phyloP scores from a whole-genome alignment of 2,888 invertebrate species.

The Monochamus alternatus region DNA sequence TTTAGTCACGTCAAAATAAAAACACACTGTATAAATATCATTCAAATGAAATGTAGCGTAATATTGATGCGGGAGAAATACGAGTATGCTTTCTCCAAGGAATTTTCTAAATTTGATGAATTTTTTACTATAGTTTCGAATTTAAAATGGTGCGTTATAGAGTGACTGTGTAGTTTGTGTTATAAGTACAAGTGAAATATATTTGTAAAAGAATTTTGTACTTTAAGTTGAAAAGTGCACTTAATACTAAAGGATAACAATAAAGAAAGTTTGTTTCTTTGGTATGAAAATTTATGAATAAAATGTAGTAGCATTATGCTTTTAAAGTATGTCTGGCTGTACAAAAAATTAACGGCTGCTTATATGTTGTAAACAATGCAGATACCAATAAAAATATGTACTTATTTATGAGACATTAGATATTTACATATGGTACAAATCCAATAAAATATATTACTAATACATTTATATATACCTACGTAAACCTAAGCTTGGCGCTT shows the following conservation, averaged over 20 bases:
- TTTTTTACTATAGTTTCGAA: too few relatives aligned
- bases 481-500: conserved; percentile 28
- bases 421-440: conserved; percentile 65
- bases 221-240: neutral
- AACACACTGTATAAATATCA: too few relatives aligned
- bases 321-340: conserved; percentile 15
- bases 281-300: neutral
- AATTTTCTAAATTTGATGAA: too few relatives aligned
- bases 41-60: too few relatives aligned
- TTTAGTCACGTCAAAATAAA: too few relatives aligned
- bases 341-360: conserved; percentile 30
- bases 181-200: too few relatives aligned
- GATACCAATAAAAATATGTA: conserved; percentile 53
- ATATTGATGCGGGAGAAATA: too few relatives aligned
- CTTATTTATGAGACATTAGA: conserved; percentile 51
- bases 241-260: neutral
- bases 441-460: conserved; percentile 64
- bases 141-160: too few relatives aligned
- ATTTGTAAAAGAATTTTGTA: too few relatives aligned
- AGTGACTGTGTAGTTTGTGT: too few relatives aligned
- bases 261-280: neutral
- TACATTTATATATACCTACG: conserved; percentile 56
- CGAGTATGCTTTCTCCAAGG: too few relatives aligned
- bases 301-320: neutral
- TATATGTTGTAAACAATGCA: conserved; percentile 34